These are phyloP conservation scores for Drusus annulatus DNA, from an alignment of 1,140 invertebrate species.

Conservation along the genomic window DNA sequence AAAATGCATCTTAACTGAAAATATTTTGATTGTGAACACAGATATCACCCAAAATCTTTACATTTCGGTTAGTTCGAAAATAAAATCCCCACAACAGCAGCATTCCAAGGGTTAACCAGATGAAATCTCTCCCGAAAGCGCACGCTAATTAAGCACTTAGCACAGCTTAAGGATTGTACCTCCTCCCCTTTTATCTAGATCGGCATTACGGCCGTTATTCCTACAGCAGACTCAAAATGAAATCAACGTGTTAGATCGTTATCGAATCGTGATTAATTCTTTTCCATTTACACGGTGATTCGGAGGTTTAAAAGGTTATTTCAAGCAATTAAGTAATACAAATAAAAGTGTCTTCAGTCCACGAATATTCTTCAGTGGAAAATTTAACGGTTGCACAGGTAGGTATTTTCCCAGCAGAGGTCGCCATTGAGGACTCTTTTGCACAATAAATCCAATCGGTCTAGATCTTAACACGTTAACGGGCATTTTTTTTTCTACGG, in stretches of 20 bases:
- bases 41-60: too few relatives aligned
- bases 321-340: too few relatives aligned
- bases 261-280: conserved; percentile 55
- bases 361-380: too few relatives aligned
- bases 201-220: conserved; percentile 18
- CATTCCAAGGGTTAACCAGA: conserved; percentile 22
- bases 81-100: not conserved
- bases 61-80: not conserved
- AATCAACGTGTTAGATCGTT: conserved; percentile 56
- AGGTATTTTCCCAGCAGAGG: too few relatives aligned
- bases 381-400: too few relatives aligned
- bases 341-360: too few relatives aligned
- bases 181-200: conserved; percentile 26
- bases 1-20: too few relatives aligned
- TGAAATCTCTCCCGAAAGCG: conserved; percentile 30
- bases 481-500: too few relatives aligned
- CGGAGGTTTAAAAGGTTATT: not conserved
- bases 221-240: conserved; percentile 25
- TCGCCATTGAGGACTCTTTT: too few relatives aligned
- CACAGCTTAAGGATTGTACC: conserved; percentile 32
- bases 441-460: too few relatives aligned
- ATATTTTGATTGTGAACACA: too few relatives aligned
- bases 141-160: conserved; percentile 40
- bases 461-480: too few relatives aligned
- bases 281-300: conserved; percentile 24